These are phyloP conservation scores for Chaetogeoica ovagalla DNA, from an alignment of 2,888 invertebrate genomes.

Conservation along the genomic window DNA sequence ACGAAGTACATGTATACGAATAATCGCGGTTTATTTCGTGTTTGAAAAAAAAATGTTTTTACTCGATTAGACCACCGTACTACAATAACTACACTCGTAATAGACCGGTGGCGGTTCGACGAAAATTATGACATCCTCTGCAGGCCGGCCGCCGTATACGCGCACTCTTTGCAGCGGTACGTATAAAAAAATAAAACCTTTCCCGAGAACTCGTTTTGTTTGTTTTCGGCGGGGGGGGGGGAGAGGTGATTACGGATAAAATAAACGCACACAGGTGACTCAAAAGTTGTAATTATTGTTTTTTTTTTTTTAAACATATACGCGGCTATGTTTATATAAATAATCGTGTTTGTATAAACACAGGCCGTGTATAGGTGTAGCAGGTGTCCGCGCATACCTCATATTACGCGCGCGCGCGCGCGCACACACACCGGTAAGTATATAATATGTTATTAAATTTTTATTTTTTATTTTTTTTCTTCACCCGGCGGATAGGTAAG, in stretches of 20 bases:
- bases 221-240: too few species aligned
- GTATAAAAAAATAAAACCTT: neutral
- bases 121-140: constrained; percentile 49
- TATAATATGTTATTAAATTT: too few species aligned
- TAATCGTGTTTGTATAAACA: constrained; percentile 26
- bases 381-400: constrained; percentile 50
- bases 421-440: neutral
- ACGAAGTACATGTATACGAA: too few species aligned
- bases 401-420: constrained; percentile 18
- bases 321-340: neutral
- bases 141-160: too few species aligned
- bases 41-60: constrained; percentile 6
- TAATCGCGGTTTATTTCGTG: constrained; percentile 14
- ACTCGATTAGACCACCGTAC: neutral
- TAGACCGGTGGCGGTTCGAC: constrained; percentile 34
- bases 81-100: neutral
- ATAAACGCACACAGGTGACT: constrained; percentile 44
- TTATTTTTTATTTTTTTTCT: too few species aligned
- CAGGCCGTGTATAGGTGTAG: neutral
- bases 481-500: neutral
- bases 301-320: constrained; percentile 34
- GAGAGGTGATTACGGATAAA: constrained; percentile 13
- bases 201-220: constrained; percentile 26
- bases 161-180: neutral
- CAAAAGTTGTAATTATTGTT: constrained; percentile 47